phyloP scores from a whole-genome alignment of 2,888 invertebrate genomes.

The Parascotia fuliginaria region DNA sequence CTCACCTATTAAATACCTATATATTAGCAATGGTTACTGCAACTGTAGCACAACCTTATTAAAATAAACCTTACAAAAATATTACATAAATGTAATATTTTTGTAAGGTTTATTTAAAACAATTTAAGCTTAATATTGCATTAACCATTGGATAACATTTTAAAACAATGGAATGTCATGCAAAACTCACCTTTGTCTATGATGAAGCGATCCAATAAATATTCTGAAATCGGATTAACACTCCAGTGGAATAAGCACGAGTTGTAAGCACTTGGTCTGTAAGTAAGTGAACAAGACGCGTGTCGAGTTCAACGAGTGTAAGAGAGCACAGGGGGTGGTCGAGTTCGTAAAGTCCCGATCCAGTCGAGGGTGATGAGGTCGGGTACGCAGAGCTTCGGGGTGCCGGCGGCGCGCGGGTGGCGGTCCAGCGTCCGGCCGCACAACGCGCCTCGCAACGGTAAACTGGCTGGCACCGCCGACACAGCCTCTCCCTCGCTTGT shows the following conservation, averaged over 20 bases:
- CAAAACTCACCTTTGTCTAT: constrained; percentile 68
- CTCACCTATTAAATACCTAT: constrained; percentile 25
- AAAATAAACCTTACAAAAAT: constrained; percentile 20
- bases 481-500: constrained; percentile 82
- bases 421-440: constrained; percentile 82
- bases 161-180: background rate
- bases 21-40: constrained; percentile 31
- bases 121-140: background rate
- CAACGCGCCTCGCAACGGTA: constrained; percentile 86
- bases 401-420: constrained; percentile 80
- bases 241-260: constrained; percentile 81
- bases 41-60: constrained; percentile 19
- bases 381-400: constrained; percentile 62
- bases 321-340: constrained; percentile 56
- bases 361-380: constrained; percentile 56
- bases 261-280: constrained; percentile 79
- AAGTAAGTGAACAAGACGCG: constrained; percentile 59
- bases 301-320: constrained; percentile 60
- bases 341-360: constrained; percentile 54
- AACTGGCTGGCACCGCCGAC: constrained; percentile 80
- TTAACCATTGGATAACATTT: background rate
- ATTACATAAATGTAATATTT: constrained; percentile 11
- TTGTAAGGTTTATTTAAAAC: background rate
- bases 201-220: constrained; percentile 79
- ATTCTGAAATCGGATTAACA: constrained; percentile 80